Evolutionary conservation across 2,113 vertebrate species (phyloP), one percentile per base, ranked within the genome.

Genomic region (Spermophilus dauricus): DNA sequence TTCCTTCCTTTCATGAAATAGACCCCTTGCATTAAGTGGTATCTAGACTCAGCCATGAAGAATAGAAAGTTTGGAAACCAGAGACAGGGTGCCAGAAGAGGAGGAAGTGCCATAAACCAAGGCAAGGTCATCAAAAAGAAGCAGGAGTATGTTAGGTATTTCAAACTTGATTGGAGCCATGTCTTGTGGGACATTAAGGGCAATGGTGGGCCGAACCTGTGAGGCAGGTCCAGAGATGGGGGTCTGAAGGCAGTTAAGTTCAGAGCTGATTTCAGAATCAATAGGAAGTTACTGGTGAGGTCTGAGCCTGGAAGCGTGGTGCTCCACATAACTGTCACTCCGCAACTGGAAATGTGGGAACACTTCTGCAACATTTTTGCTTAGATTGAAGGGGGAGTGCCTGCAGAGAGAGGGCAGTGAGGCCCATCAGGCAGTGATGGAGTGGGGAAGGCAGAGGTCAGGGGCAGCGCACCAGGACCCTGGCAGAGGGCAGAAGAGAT

Each of bases 251-350:
- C 73, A 56, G 32, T 34, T 63, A 48, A 2, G 58, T 22, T 61
- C 48, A 37, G 67, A 87, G 81, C 58, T 51, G 51, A 90, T 45
- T 89, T 81, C 76, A 91, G 72, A 85, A 96, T 42, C 73, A 56
- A 4, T 42, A 22, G 73, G 83, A 89, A 82, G 53, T 53, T 53
- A 72, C 73, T 51, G 48, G 61, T 69, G 2, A 32, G 39, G 17
- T 76, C 51, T 87, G 58, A 92, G 58, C 76, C 45, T 76, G 51
- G 61, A 80, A 84, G 42, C 12, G 11, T 32, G 39, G n/a, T 78
- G 45, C 37, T 53, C 69, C 32, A 81, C 61, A 51, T 53, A 42
- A 58, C 83, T 75, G 4, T 80, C 65, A 83, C 42, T 63, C 48
- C 30, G 37, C 65, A 76, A 80, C 7, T 82, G 83, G 89, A 89